Evolutionary conservation across 2,888 invertebrate species (phyloP).

Genomic region (Eupsilia transversa): DNA sequence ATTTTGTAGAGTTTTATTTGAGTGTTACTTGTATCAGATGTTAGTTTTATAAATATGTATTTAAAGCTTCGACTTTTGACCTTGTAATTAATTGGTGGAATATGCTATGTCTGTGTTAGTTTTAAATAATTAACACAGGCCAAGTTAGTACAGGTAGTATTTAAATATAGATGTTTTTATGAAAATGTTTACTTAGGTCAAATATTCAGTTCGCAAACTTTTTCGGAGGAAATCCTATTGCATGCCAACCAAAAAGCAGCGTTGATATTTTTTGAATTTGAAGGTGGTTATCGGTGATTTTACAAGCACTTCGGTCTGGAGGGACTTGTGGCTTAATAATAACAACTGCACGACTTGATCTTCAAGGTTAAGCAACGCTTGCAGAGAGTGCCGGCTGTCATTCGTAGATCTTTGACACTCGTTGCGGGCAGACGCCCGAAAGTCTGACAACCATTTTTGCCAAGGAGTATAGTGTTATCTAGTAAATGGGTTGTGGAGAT

Average conservation of each 20-base stretch:
- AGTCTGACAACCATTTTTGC: too few species aligned
- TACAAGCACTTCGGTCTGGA: too few species aligned
- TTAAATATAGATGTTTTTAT: not conserved
- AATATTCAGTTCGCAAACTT: not conserved
- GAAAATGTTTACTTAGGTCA: not conserved
- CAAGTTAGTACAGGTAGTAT: not conserved
- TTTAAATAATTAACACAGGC: not conserved
- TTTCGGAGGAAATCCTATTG: not conserved
- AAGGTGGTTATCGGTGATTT: too few species aligned
- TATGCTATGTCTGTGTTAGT: not conserved
- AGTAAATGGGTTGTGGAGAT: too few species aligned
- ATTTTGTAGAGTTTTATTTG: conserved; percentile 52
- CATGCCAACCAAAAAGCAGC: not conserved
- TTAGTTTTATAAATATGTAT: not conserved
- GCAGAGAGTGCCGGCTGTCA: too few species aligned
- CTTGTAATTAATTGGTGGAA: not conserved
- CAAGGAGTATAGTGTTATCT: too few species aligned
- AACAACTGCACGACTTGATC: too few species aligned
- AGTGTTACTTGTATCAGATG: not conserved
- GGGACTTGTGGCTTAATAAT: too few species aligned
- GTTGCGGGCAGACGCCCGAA: too few species aligned
- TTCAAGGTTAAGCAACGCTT: too few species aligned
- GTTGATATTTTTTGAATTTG: not conserved
- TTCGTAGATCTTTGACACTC: too few species aligned
- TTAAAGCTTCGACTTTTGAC: not conserved